phyloP scores from a whole-genome alignment of 2,797 vertebrate species.

The Spheniscus humboldti region DNA sequence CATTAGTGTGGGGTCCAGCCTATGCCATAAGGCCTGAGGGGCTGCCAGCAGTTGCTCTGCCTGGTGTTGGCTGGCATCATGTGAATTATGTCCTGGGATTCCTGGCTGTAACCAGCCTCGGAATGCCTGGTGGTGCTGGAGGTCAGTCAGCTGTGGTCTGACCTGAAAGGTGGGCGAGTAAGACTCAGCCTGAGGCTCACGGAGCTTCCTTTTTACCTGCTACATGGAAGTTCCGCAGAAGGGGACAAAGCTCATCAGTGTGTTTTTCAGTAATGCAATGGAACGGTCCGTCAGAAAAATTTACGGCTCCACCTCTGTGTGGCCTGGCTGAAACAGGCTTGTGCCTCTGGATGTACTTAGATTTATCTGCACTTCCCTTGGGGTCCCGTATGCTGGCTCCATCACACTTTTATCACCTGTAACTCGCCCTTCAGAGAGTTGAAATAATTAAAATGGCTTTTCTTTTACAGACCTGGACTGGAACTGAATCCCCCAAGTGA shows the following conservation, averaged over 20 bases:
- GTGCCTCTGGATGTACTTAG: neutral
- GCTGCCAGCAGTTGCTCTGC: neutral
- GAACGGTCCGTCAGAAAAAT: fast-evolving
- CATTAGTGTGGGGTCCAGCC: too few relatives aligned
- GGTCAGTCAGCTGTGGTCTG: neutral
- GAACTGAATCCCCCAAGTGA: neutral
- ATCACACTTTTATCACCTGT: neutral
- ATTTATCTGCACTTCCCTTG: too few relatives aligned
- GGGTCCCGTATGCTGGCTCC: fast-evolving
- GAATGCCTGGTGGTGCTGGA: neutral
- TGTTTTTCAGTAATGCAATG: fast-evolving
- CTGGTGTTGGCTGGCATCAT: too few relatives aligned
- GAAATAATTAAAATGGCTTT: neutral
- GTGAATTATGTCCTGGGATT: neutral
- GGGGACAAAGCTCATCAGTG: fast-evolving
- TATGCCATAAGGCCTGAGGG: neutral
- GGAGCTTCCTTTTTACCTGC: neutral
- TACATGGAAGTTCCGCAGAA: fast-evolving
- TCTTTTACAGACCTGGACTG: slow-evolving; percentile 56
- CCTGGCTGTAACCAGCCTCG: neutral
- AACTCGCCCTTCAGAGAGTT: fast-evolving
- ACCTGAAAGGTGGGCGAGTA: too few relatives aligned
- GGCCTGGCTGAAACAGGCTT: neutral
- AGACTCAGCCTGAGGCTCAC: neutral
- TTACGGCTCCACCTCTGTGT: neutral